Percentiles rank a stretch among this genome's conserved stretches.
Evolutionary conservation across 2,113 vertebrate species (phyloP).

Genomic region (Macquaria australasica): DNA sequence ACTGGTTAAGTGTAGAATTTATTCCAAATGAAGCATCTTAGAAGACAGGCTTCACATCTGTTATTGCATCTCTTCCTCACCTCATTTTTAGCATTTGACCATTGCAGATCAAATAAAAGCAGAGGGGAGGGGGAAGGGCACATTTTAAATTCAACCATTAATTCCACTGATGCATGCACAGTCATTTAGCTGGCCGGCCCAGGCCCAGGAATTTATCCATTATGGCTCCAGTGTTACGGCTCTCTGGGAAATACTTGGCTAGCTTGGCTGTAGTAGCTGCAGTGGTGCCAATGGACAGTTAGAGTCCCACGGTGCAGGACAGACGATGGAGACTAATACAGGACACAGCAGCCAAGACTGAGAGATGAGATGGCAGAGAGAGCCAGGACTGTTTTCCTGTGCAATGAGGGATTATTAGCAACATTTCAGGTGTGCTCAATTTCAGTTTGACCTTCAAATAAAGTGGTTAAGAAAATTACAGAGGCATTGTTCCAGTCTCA

Average conservation of each 20-base stretch:
- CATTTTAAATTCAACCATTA: slow-evolving; percentile 28
- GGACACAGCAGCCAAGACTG: slow-evolving; percentile 15
- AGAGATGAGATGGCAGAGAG: slow-evolving; percentile 13
- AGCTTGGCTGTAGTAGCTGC: slow-evolving; percentile 20
- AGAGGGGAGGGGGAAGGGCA: not conserved
- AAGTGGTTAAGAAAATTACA: too few species aligned
- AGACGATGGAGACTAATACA: slow-evolving; percentile 45
- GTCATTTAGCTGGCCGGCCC: slow-evolving; percentile 31
- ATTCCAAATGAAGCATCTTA: slow-evolving; percentile 12
- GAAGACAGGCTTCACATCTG: slow-evolving; percentile 2
- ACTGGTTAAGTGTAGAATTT: slow-evolving; percentile 6
- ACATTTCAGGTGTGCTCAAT: too few species aligned
- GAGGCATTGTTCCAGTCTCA: too few species aligned
- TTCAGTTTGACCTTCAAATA: too few species aligned
- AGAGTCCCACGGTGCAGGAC: slow-evolving; percentile 24
- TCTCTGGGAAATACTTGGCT: slow-evolving; percentile 32
- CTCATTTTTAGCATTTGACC: slow-evolving; percentile 35
- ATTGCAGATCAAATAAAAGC: slow-evolving; percentile 43
- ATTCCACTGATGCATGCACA: slow-evolving; percentile 35
- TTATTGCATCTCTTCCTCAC: slow-evolving; percentile 6
- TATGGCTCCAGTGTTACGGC: slow-evolving; percentile 36
- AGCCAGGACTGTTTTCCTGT: not conserved
- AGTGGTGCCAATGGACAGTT: slow-evolving; percentile 47
- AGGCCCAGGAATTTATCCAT: slow-evolving; percentile 43
- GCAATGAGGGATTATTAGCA: not conserved